Conservation (phyloP, 1,140 invertebrate species). For the Rhagoletis zephyria region DNA sequence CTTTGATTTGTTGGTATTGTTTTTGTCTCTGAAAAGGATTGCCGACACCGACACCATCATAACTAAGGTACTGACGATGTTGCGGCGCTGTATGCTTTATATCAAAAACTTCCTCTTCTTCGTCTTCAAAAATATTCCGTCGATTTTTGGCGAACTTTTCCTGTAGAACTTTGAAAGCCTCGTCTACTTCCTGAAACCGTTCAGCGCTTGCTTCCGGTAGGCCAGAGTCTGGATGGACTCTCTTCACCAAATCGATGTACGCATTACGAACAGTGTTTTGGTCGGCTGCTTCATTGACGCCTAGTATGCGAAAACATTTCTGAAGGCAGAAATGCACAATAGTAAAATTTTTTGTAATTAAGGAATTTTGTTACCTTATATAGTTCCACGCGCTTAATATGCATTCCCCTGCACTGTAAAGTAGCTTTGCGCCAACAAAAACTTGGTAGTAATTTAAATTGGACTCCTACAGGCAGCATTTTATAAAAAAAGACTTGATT, state of each 20-base stretch:
- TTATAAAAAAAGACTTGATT: neutral
- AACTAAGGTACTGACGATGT: conserved; percentile 88
- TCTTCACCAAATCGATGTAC: conserved; percentile 84
- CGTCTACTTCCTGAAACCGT: conserved; percentile 82
- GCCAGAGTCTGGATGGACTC: conserved; percentile 87
- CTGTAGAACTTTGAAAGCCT: conserved; percentile 75
- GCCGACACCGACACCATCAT: conserved; percentile 84
- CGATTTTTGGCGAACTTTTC: conserved; percentile 76
- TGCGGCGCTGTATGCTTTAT: conserved; percentile 88
- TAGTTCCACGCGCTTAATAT: conserved; percentile 53
- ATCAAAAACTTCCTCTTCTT: conserved; percentile 75
- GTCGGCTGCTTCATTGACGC: conserved; percentile 79
- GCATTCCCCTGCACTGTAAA: conserved; percentile 46
- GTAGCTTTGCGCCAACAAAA: neutral
- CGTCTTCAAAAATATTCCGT: conserved; percentile 72
- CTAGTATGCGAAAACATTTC: conserved; percentile 80
- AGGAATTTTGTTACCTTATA: conserved; percentile 47
- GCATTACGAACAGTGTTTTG: conserved; percentile 81
- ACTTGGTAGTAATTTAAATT: neutral
- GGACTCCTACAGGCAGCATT: neutral
- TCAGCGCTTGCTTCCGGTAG: conserved; percentile 78
- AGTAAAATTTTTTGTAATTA: neutral
- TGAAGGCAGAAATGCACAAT: conserved; percentile 63
- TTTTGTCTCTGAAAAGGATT: conserved; percentile 84
- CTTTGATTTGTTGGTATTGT: conserved; percentile 81